These are phyloP conservation scores for Cheilosia scutellata DNA, from an alignment of 2,888 invertebrate genomes.

Conservation along the genomic window DNA sequence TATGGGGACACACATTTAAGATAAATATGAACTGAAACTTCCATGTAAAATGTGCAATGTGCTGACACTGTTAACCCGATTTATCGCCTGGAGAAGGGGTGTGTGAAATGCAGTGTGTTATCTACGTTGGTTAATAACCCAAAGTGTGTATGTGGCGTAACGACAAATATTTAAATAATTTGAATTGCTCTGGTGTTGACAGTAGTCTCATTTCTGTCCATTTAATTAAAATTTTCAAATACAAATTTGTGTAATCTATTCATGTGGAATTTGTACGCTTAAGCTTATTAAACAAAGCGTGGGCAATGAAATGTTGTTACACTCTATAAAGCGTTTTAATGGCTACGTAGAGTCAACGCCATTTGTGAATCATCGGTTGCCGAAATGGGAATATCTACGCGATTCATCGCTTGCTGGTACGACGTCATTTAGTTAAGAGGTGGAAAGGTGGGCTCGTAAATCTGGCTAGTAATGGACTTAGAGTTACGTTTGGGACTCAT, in stretches of 20 bases:
- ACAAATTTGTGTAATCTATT: slow-evolving; percentile 18
- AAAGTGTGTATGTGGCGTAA: slow-evolving; percentile 36
- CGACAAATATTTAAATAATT: slow-evolving; percentile 69
- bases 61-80: slow-evolving; percentile 8
- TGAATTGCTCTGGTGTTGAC: slow-evolving; percentile 14
- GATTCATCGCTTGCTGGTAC: slow-evolving; percentile 10
- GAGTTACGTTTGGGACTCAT: slow-evolving; percentile 1
- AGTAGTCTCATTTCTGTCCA: slow-evolving; percentile 19
- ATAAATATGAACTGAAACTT: slow-evolving; percentile 10
- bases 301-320: slow-evolving; percentile 17
- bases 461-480: slow-evolving; percentile 4
- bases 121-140: slow-evolving; percentile 44
- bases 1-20: background rate
- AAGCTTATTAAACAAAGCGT: slow-evolving; percentile 19
- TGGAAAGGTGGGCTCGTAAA: slow-evolving; percentile 20
- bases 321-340: background rate
- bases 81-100: slow-evolving; percentile 1
- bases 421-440: slow-evolving; percentile 20
- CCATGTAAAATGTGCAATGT: background rate
- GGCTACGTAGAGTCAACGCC: background rate
- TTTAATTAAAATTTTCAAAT: slow-evolving; percentile 40
- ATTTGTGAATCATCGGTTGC: slow-evolving; percentile 31
- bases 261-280: background rate
- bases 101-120: slow-evolving; percentile 32
- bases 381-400: slow-evolving; percentile 4